phyloP scores from a whole-genome alignment of 1,140 invertebrate species.

The Phthorimaea operculella region DNA sequence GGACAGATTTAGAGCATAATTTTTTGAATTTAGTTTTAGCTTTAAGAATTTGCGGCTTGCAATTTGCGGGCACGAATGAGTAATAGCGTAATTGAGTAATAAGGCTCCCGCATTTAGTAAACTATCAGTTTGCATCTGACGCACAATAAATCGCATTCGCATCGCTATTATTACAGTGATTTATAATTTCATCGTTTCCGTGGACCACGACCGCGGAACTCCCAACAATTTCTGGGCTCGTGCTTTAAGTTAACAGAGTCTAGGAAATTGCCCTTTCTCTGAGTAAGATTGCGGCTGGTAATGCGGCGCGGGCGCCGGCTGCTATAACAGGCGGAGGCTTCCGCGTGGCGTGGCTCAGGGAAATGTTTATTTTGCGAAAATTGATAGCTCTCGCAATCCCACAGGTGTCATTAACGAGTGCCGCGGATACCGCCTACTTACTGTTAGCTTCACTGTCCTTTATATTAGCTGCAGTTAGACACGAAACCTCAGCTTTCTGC shows the following conservation, averaged over 20 bases:
- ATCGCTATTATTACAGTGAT: slow-evolving; percentile 41
- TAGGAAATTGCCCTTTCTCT: slow-evolving; percentile 51
- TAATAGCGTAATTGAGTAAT: slow-evolving; percentile 1
- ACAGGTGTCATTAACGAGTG: slow-evolving; percentile 37
- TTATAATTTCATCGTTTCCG: slow-evolving; percentile 42
- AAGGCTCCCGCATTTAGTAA: slow-evolving; percentile 2
- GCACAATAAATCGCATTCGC: slow-evolving; percentile 33
- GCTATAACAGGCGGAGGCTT: slow-evolving; percentile 44
- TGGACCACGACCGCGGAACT: slow-evolving; percentile 30
- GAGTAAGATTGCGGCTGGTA: slow-evolving; percentile 48
- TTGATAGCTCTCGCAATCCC: slow-evolving; percentile 36
- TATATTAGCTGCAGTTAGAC: too few relatives aligned
- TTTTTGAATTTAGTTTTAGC: neutral
- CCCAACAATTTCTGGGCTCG: slow-evolving; percentile 39
- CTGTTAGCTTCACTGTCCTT: too few relatives aligned
- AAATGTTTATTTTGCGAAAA: slow-evolving; percentile 57
- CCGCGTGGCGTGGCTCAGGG: slow-evolving; percentile 37
- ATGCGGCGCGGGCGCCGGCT: slow-evolving; percentile 39
- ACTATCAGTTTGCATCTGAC: slow-evolving; percentile 7
- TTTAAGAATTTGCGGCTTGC: neutral
- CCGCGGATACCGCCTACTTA: neutral
- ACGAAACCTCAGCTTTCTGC: too few relatives aligned
- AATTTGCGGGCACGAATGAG: neutral
- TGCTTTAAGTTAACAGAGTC: slow-evolving; percentile 38
- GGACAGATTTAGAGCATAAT: neutral